Evolutionary conservation across 2,113 vertebrate species (phyloP).

Genomic region (Festucalex cinctus): DNA sequence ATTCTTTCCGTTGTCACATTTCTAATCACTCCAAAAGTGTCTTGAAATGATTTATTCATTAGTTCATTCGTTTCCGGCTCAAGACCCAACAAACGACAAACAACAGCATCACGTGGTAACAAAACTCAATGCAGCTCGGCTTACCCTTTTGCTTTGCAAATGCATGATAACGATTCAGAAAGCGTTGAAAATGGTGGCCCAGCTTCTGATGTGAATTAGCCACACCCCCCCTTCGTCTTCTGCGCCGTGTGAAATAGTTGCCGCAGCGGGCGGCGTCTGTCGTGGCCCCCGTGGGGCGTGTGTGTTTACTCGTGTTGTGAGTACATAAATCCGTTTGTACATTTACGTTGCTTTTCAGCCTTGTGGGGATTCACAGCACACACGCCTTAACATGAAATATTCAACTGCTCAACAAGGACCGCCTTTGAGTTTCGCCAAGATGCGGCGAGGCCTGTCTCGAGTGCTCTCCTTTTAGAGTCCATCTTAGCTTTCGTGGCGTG

Average conservation of each 20-base stretch:
- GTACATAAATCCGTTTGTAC: constrained; percentile 1
- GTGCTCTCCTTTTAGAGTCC: constrained; percentile 47
- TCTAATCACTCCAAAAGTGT: no score
- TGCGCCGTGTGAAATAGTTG: constrained; percentile 17
- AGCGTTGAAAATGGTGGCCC: no score
- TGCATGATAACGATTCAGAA: no score
- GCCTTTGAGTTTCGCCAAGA: background rate
- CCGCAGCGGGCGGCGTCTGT: constrained; percentile 34
- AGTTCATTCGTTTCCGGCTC: no score
- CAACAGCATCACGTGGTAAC: no score
- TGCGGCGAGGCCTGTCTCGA: background rate
- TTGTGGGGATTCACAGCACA: background rate
- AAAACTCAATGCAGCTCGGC: no score
- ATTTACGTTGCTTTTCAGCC: constrained; percentile 29
- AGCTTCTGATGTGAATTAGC: no score
- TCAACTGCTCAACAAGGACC: background rate
- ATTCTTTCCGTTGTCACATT: no score
- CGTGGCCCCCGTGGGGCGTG: constrained; percentile 38
- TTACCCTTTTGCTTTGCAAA: no score
- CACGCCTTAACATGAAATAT: background rate
- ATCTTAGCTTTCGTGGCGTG: constrained; percentile 16
- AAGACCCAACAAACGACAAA: no score
- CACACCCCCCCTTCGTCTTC: background rate
- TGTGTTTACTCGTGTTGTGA: constrained; percentile 51
- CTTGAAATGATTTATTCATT: no score